Evolutionary conservation across 2,113 vertebrate genomes (phyloP).

Genomic region (Lonchura striata): DNA sequence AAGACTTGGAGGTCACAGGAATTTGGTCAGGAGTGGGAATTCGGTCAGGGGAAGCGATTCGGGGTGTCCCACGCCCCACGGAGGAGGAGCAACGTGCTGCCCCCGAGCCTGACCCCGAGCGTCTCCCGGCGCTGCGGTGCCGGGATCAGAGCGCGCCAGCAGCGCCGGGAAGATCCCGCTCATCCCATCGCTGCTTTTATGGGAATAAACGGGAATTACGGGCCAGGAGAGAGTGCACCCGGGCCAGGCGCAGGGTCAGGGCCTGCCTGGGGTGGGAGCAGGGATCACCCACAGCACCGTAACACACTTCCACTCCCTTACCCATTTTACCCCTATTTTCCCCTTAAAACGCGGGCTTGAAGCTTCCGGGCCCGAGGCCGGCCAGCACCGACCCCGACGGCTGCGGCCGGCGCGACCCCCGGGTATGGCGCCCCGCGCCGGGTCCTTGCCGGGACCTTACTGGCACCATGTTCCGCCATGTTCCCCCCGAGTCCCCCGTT

Average conservation of each 20-base stretch:
- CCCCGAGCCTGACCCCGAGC: background rate
- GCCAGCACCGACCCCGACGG: background rate
- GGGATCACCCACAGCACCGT: background rate
- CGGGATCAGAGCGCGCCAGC: rapidly evolving
- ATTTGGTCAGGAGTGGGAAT: background rate
- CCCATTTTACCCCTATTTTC: background rate
- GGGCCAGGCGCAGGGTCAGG: background rate
- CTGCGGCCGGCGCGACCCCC: background rate
- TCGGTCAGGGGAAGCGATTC: background rate
- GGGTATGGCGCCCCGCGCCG: too few species aligned
- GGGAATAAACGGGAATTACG: background rate
- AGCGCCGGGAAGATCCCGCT: background rate
- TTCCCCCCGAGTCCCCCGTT: background rate
- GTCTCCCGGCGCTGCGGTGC: background rate
- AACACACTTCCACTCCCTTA: background rate
- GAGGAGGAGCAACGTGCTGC: rapidly evolving
- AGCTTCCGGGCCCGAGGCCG: background rate
- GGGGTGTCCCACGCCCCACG: background rate
- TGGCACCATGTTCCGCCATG: background rate
- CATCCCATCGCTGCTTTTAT: rapidly evolving
- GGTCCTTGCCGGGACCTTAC: background rate
- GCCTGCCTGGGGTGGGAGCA: background rate
- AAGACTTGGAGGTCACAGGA: background rate
- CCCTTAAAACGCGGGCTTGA: background rate
- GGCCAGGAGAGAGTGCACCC: background rate